Conservation (phyloP, 2,888 invertebrate genomes). For the Ophioninae sp. region DNA sequence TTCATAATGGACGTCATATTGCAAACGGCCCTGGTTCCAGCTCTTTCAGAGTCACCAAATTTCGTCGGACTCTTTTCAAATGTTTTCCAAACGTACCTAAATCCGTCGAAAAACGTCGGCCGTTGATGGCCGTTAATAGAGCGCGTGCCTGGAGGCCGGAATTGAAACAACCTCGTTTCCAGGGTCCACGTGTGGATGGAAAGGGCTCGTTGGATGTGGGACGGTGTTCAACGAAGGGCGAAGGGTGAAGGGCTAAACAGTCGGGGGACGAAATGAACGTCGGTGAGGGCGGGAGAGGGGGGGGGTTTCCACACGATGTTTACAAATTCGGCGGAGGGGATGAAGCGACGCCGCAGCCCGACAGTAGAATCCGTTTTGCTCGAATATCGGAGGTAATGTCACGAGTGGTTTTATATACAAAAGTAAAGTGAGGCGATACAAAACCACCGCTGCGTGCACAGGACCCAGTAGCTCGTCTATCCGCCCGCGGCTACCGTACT, state of each 20-base stretch:
- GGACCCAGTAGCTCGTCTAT: constrained; percentile 68
- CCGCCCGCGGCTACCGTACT: constrained; percentile 61
- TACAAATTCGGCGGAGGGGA: constrained; percentile 31
- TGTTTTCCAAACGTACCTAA: background rate
- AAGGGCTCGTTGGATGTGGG: background rate
- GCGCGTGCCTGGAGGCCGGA: constrained; percentile 77
- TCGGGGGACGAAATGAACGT: background rate
- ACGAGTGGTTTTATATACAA: constrained; percentile 78
- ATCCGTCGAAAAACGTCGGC: constrained; percentile 67
- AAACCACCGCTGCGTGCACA: constrained; percentile 63
- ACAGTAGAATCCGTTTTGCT: constrained; percentile 79
- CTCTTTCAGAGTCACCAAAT: background rate
- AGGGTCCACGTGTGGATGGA: constrained; percentile 6
- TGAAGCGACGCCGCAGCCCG: constrained; percentile 68
- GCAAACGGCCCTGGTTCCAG: no score
- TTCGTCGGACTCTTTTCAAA: background rate
- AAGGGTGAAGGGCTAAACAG: background rate
- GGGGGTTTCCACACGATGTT: constrained; percentile 56
- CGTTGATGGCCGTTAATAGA: constrained; percentile 71
- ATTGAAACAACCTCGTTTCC: constrained; percentile 81
- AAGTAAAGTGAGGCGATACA: constrained; percentile 69
- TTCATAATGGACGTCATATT: no score
- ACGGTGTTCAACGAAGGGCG: background rate
- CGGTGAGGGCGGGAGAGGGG: constrained; percentile 51
- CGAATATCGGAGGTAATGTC: constrained; percentile 81